Conservation (phyloP, 2,113 vertebrate species). For the pig (Sus scrofa) region DNA sequence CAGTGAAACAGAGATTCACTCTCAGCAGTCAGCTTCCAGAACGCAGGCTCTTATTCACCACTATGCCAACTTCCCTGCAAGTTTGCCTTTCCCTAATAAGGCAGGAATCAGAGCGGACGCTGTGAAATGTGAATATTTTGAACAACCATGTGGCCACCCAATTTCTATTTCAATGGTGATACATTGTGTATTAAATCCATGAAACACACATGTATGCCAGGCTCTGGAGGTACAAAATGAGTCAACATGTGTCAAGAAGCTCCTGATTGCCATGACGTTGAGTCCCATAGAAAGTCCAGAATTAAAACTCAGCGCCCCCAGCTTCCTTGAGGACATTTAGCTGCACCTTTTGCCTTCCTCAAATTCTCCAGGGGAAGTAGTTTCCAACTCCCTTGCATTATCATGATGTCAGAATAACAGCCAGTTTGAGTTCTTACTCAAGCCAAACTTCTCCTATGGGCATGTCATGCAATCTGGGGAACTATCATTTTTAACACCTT, state of each 20-base stretch:
- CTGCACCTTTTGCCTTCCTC: neutral
- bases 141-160: neutral
- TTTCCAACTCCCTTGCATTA: neutral
- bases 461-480: conserved; percentile 40
- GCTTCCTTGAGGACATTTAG: neutral
- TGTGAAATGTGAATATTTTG: neutral
- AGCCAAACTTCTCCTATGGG: neutral
- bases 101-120: neutral
- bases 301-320: neutral
- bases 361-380: neutral
- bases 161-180: neutral
- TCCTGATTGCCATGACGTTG: neutral
- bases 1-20: neutral
- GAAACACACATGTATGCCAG: neutral
- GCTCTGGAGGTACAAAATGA: neutral
- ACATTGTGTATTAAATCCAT: neutral
- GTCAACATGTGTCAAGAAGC: neutral
- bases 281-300: neutral
- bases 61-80: neutral
- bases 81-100: neutral
- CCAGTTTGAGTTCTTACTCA: neutral
- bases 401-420: conserved; percentile 11
- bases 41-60: neutral
- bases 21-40: neutral
- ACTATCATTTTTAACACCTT: conserved; percentile 61